These are phyloP conservation scores for Synergus umbraculus DNA, from an alignment of 2,888 invertebrate species.

Conservation along the genomic window DNA sequence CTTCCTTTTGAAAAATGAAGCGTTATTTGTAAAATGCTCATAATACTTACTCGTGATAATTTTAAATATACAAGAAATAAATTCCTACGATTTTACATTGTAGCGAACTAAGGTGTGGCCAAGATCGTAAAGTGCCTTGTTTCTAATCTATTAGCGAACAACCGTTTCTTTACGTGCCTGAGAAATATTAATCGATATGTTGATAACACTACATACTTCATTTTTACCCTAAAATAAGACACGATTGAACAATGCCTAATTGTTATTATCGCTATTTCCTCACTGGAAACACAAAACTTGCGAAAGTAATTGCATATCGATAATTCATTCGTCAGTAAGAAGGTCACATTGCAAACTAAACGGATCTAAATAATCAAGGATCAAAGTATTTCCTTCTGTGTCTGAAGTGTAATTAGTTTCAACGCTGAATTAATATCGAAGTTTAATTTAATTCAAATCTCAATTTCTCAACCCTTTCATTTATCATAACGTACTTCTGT, in stretches of 20 bases:
- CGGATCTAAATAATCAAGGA: slow-evolving; percentile 4
- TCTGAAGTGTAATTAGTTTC: neutral
- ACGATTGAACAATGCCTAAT: slow-evolving; percentile 24
- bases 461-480: neutral
- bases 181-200: slow-evolving; percentile 22
- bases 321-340: slow-evolving; percentile 10
- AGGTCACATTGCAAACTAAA: slow-evolving; percentile 21
- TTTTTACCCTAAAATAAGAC: neutral
- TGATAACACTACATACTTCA: neutral
- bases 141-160: slow-evolving; percentile 33
- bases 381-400: slow-evolving; percentile 21
- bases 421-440: neutral
- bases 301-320: neutral
- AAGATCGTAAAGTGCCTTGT: slow-evolving; percentile 16
- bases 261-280: slow-evolving; percentile 1
- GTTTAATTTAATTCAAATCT: neutral
- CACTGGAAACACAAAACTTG: neutral
- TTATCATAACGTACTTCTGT: neutral
- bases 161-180: slow-evolving; percentile 1
- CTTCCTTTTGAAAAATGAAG: neutral
- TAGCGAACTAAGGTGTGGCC: slow-evolving; percentile 7
- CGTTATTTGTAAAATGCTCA: neutral
- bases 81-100: neutral
- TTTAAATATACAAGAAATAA: neutral
- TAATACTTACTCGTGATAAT: neutral